Evolutionary conservation across 2,888 invertebrate genomes (phyloP).

Genomic region (Amiota minor): DNA sequence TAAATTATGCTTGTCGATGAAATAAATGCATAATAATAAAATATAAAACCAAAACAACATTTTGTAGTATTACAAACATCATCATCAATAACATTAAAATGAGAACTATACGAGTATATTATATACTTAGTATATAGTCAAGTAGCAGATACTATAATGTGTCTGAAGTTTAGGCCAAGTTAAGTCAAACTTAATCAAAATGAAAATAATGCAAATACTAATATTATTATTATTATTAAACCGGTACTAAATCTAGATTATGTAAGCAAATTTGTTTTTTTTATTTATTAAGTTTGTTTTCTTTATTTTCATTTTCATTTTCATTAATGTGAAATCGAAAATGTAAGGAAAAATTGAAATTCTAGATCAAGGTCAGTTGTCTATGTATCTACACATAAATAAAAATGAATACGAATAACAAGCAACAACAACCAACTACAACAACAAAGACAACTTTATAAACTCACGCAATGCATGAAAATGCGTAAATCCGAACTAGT

Average conservation of each 20-base stretch:
- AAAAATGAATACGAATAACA: not conserved
- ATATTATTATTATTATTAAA: constrained; percentile 39
- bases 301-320: constrained; percentile 39
- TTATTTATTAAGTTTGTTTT: constrained; percentile 37
- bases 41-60: not conserved
- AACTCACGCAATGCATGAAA: constrained; percentile 48
- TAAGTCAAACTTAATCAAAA: not conserved
- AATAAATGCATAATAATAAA: not conserved
- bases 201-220: not conserved
- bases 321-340: constrained; percentile 53
- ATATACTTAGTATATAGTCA: too few relatives aligned
- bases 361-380: constrained; percentile 67
- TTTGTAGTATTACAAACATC: not conserved
- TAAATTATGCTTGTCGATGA: constrained; percentile 50
- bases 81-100: constrained; percentile 8
- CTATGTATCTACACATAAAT: constrained; percentile 19
- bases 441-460: constrained; percentile 21
- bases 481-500: constrained; percentile 53
- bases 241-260: constrained; percentile 58
- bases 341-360: constrained; percentile 53
- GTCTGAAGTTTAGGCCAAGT: not conserved
- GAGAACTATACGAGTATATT: not conserved
- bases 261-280: constrained; percentile 46
- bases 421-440: constrained; percentile 42
- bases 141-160: too few relatives aligned